These are phyloP conservation scores for Cyprinodon tularosa DNA, from an alignment of 2,113 vertebrate genomes.

Conservation along the genomic window DNA sequence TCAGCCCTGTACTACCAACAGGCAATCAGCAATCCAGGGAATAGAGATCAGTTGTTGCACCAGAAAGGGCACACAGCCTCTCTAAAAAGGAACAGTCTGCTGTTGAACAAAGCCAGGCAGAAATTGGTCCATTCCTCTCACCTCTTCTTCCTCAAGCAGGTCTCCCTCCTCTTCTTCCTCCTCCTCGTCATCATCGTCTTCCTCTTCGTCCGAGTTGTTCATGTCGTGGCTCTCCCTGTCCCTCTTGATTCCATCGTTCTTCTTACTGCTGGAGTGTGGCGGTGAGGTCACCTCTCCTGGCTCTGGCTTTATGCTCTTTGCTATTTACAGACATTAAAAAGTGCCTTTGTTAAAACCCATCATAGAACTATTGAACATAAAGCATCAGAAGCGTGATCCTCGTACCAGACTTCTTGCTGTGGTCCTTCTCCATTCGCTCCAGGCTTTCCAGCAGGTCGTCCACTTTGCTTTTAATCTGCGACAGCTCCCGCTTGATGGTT, in stretches of 20 bases:
- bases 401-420: slow-evolving; percentile 82
- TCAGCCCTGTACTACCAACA: no score
- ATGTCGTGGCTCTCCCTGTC: slow-evolving; percentile 77
- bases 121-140: slow-evolving; percentile 15
- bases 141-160: slow-evolving; percentile 83
- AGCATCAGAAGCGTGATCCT: neutral
- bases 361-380: neutral
- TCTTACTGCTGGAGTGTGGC: slow-evolving; percentile 74
- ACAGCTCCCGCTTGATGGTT: slow-evolving; percentile 74
- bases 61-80: no score
- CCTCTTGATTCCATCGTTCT: slow-evolving; percentile 82
- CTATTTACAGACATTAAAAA: slow-evolving; percentile 55
- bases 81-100: no score
- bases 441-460: slow-evolving; percentile 75
- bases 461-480: slow-evolving; percentile 75
- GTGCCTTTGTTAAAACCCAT: no score
- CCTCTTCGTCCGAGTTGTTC: slow-evolving; percentile 86
- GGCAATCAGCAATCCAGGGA: no score
- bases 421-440: slow-evolving; percentile 89
- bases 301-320: slow-evolving; percentile 80
- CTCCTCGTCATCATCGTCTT: slow-evolving; percentile 67
- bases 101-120: no score
- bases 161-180: slow-evolving; percentile 76
- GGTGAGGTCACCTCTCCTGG: slow-evolving; percentile 74
- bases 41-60: no score